Evolutionary conservation across 2,888 invertebrate species (phyloP), one percentile per base, ranked within the genome.

Genomic region (Pseudococcus longispinus): DNA sequence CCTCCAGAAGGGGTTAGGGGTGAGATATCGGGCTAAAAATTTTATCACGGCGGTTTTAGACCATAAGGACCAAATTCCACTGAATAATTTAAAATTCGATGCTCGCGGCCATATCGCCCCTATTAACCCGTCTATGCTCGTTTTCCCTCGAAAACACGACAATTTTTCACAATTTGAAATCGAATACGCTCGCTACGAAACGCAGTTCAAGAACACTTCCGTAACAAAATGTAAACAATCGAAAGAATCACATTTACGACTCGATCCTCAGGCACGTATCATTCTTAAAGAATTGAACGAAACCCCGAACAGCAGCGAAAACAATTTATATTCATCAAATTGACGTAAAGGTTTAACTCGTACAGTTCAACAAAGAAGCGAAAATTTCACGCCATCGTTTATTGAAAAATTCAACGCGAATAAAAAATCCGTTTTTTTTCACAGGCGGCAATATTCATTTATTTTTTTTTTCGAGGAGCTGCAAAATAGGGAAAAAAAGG

Each of bases 271-370:
- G 20, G 6, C 15, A 70, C 26, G 70, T 29, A 70, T 65, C 65
- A 26, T 18, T 20, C 20, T 70, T n/a, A 70, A 3, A 18, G 70
- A 13, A 20, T 18, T 29, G 32, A 70, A 70, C 70, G 70, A 13
- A 70, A 29, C 11, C 1, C 70, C 29, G 15, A 70, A 23, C 60
- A 23, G 20, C 60, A 23, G 20, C 20, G 20, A 60, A 70, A 70
- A 70, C 70, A 70, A 70, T 70, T 70, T 70, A 70, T 70, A 70
- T 70, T 70, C 70, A 70, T 70, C 70, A 70, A 70, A 70, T 29
- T 70, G 70, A 70, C 70, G 29, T 70, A 70, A 26, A 70, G 26
- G 29, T 70, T 70, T 18, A 29, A 70, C 26, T 70, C 6, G 29
- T 70, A 29, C 6, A 60, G 29, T 29, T 29, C 8, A 29, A 70